Evolutionary conservation across 1,140 invertebrate species (phyloP).

Genomic region (Drosophila sp.): DNA sequence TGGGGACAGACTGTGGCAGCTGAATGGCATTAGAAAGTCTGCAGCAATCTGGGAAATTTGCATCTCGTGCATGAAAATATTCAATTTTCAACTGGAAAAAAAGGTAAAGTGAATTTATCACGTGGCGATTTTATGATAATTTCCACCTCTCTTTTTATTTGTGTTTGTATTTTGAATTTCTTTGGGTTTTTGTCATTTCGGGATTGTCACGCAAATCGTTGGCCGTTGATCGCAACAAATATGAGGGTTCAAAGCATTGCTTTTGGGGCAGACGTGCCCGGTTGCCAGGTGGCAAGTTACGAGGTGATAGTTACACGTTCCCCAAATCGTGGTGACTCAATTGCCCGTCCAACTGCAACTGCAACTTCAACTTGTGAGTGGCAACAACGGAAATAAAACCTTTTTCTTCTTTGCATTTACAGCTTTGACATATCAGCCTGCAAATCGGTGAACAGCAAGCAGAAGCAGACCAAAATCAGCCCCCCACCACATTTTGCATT

Average conservation of each 20-base stretch:
- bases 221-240: conserved; percentile 36
- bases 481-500: background rate
- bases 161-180: background rate
- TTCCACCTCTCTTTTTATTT: background rate
- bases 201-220: conserved; percentile 41
- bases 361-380: conserved; percentile 15
- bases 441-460: conserved; percentile 21
- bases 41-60: conserved; percentile 2
- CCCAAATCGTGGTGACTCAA: conserved; percentile 36
- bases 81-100: conserved; percentile 38
- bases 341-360: conserved; percentile 2
- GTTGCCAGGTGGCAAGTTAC: conserved; percentile 34
- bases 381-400: conserved; percentile 56
- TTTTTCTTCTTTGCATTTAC: conserved; percentile 17
- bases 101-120: conserved; percentile 38
- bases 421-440: conserved; percentile 28
- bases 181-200: background rate
- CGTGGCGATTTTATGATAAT: conserved; percentile 60
- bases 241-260: conserved; percentile 23
- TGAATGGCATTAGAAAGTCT: conserved; percentile 44
- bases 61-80: conserved; percentile 35
- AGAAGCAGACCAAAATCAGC: conserved; percentile 12
- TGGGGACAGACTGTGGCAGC: background rate
- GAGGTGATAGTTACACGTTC: conserved; percentile 35
- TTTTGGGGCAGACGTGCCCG: conserved; percentile 14